Base-by-base conservation (phyloP, 2,888 invertebrate genomes). In the Rhagonycha lutea region DNA sequence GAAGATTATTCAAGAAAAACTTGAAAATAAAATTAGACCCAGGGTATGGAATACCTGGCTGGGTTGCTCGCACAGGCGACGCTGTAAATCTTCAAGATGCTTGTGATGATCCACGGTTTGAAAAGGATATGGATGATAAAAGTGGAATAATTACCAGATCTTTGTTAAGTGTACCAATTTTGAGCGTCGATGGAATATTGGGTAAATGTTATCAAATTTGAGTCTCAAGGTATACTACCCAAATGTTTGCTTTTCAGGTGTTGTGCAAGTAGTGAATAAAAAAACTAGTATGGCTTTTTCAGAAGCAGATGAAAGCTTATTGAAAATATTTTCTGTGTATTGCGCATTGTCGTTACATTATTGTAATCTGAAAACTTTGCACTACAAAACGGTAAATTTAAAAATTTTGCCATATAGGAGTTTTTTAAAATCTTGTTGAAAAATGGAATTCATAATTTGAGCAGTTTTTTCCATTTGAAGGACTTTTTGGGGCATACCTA, bases 231-330 rank as follows among this genome's bases (percentile, higher is more conserved):
- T 61, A 26, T 61, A 69, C 12, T 61, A 69, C 12, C 9, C 26
- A 18, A 26, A 62, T 18, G 14, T 61, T 28, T 29, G 14, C 4
- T 29, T 5, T 60, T 14, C 14, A 91, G 92, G 92, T 69, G 89
- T 91, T 0, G 89, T 92, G 0, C 90, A 91, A 83, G 85, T 92
- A 5, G 88, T 89, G 0, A 92, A 92, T 84, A 92, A 92, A 83
- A 85, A 81, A 8, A 84, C 84, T 86, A 88, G 83, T 82, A 87
- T 67, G 72, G 86, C 89, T 3, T 92, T 92, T 82, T 87, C 88
- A 61, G 61, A 79, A 0, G 88, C 89, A 7, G 92, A 92, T 81
- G 91, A 92, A 83, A 83, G 85, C 69, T 85, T 92, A 71, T 90
- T 91, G 80, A 83, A 88, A 10, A 90, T 90, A 18, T 91, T 92